Conservation (phyloP, 1,140 invertebrate genomes). For the Hylyphantes graminicola region DNA sequence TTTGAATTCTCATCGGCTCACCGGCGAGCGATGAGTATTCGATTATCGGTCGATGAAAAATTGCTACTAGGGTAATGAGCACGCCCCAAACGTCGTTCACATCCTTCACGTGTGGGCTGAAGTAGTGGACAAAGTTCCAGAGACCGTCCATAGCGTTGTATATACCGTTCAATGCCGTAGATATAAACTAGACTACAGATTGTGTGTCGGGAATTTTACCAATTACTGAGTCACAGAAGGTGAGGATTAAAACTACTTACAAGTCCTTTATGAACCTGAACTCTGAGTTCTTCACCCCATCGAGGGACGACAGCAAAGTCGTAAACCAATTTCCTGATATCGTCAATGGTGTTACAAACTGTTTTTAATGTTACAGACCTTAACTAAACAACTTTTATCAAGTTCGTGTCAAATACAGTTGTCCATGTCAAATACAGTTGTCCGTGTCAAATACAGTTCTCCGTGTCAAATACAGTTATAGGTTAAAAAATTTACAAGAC, state of each 20-base stretch:
- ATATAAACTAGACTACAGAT: no score
- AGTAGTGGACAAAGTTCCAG: conserved; percentile 33
- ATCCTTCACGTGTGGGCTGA: conserved; percentile 50
- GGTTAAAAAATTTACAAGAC: conserved; percentile 17
- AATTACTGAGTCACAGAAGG: no score
- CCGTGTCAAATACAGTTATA: no score
- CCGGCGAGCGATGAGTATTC: no score
- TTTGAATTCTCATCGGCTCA: no score
- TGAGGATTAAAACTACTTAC: conserved; percentile 2
- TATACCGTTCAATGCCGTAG: conserved; percentile 48
- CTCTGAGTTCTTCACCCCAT: conserved; percentile 27
- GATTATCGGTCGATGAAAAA: no score
- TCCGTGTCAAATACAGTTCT: no score
- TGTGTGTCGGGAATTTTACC: no score
- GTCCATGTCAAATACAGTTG: no score
- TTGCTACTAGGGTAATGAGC: no score
- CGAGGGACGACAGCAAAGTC: conserved; percentile 15
- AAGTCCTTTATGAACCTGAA: conserved; percentile 44
- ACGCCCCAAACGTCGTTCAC: conserved; percentile 55
- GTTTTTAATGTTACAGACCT: conserved; percentile 41
- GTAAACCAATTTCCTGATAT: conserved; percentile 34
- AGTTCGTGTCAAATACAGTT: no score
- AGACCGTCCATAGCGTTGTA: conserved; percentile 55
- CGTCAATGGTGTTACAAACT: conserved; percentile 52
- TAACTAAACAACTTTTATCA: no score